Conservation (phyloP, 2,113 vertebrate genomes). For the Notechis scutatus region DNA sequence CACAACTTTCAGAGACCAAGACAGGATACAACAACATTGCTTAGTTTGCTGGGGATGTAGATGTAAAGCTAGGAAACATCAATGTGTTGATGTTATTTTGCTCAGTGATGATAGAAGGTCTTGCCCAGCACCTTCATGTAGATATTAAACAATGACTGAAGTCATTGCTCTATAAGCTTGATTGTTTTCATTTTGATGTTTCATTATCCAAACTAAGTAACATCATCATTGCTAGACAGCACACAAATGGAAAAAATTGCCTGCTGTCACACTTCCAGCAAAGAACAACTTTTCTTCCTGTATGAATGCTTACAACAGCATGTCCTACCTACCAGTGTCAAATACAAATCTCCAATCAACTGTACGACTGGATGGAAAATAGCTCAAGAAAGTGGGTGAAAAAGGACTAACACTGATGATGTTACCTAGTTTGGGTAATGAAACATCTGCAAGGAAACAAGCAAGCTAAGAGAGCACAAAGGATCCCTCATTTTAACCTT, state of each 20-base stretch:
- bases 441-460: not conserved
- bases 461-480: not conserved
- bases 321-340: not conserved
- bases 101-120: not conserved
- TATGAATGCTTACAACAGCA: not conserved
- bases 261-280: not conserved
- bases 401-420: not conserved
- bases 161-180: too few species aligned
- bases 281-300: not conserved
- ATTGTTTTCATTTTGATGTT: too few species aligned
- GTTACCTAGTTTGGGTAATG: not conserved
- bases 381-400: not conserved
- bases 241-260: not conserved
- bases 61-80: not conserved
- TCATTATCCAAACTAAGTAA: too few species aligned
- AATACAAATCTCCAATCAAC: not conserved
- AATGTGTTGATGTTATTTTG: not conserved
- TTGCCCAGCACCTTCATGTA: not conserved
- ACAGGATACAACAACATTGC: not conserved
- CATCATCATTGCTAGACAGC: not conserved
- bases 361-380: not conserved
- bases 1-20: not conserved
- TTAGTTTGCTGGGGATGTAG: not conserved
- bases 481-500: not conserved
- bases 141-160: not conserved